These are phyloP conservation scores for Serilophus lunatus DNA, from an alignment of 2,113 vertebrate species.

Conservation along the genomic window DNA sequence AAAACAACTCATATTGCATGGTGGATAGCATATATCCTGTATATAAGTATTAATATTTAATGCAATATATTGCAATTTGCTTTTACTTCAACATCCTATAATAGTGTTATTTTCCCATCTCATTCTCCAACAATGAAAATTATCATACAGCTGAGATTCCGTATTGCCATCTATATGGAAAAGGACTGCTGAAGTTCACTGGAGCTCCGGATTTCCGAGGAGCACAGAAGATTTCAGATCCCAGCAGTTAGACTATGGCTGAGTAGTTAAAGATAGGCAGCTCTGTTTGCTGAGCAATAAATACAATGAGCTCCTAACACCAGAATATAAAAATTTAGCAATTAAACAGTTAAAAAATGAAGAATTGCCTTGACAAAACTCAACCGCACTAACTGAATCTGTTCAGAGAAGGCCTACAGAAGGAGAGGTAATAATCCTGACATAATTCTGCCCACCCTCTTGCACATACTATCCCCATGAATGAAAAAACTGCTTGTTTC, in stretches of 20 bases:
- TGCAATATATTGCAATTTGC: constrained; percentile 2
- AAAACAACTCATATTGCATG: neutral
- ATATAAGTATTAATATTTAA: constrained; percentile 52
- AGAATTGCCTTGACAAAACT: neutral
- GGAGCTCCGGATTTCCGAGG: neutral
- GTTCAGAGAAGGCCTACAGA: neutral
- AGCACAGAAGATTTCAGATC: neutral
- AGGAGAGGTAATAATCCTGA: neutral
- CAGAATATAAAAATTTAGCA: neutral
- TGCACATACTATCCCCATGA: neutral
- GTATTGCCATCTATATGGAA: neutral
- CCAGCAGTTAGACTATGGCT: neutral
- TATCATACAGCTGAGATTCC: neutral
- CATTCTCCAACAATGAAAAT: neutral
- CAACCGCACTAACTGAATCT: accelerated
- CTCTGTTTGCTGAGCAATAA: neutral
- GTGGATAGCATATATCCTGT: neutral
- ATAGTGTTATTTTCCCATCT: neutral
- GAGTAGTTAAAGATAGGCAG: neutral
- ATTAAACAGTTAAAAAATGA: neutral
- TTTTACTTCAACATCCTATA: neutral
- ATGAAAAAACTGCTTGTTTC: neutral
- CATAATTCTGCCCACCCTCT: neutral
- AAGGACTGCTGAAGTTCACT: neutral
- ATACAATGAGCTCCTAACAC: neutral